Conservation (phyloP, 1,140 invertebrate species). For the Zaprionus ornatus region DNA sequence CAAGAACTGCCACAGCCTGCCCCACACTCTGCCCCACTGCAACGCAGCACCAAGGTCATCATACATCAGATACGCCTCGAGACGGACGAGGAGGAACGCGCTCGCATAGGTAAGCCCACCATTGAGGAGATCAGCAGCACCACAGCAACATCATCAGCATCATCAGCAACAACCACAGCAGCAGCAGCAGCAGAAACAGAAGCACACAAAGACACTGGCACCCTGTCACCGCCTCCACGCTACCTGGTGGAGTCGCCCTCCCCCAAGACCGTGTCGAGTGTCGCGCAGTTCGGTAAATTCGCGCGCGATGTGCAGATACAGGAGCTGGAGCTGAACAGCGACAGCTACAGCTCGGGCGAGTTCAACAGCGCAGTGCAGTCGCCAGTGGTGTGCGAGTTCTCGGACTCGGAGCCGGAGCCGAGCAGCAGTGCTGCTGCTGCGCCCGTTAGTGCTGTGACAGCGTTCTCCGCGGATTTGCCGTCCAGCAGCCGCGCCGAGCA, state of each 20-base stretch:
- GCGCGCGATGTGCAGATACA: conserved; percentile 69
- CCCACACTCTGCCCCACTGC: conserved; percentile 8
- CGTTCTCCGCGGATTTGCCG: conserved; percentile 44
- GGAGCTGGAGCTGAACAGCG: conserved; percentile 68
- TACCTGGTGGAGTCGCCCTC: conserved; percentile 65
- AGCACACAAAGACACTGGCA: conserved; percentile 32
- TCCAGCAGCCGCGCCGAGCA: conserved; percentile 60
- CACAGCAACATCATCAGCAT: conserved; percentile 24
- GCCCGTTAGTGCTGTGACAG: conserved; percentile 7
- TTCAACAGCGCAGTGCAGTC: conserved; percentile 49
- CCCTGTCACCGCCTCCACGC: conserved; percentile 64
- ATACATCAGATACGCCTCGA: conserved; percentile 75
- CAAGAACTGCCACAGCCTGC: background rate
- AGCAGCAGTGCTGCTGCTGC: background rate
- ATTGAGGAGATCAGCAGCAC: conserved; percentile 69
- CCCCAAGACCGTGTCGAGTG: conserved; percentile 40
- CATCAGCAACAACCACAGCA: conserved; percentile 14
- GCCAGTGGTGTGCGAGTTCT: conserved; percentile 64
- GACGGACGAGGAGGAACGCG: conserved; percentile 44
- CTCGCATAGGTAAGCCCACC: conserved; percentile 52
- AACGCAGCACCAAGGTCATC: conserved; percentile 69
- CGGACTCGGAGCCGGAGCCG: conserved; percentile 68
- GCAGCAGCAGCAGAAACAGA: conserved; percentile 8
- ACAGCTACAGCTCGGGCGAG: conserved; percentile 67
- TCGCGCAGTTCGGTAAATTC: conserved; percentile 48